Evolutionary conservation across 2,113 vertebrate genomes (phyloP).

Genomic region (Semnornis frantzii): DNA sequence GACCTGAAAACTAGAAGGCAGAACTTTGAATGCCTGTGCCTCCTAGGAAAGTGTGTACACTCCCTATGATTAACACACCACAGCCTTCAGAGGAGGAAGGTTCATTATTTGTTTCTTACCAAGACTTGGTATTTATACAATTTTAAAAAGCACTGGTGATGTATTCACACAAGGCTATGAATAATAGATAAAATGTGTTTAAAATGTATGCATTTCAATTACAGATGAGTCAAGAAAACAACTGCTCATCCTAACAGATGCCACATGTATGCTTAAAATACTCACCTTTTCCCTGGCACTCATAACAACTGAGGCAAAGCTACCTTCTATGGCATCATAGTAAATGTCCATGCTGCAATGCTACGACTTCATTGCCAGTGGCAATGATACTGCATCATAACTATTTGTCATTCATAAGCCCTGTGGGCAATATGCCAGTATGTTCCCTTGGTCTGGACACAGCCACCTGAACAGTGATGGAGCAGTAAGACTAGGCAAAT

Average conservation of each 20-base stretch:
- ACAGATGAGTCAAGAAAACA: not conserved
- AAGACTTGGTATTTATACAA: not conserved
- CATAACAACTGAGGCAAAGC: not conserved
- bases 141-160: not conserved
- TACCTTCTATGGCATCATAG: not conserved
- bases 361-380: not conserved
- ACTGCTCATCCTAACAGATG: not conserved
- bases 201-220: not conserved
- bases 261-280: not conserved
- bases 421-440: not conserved
- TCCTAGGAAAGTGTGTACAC: not conserved
- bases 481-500: not conserved
- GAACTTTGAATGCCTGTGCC: not conserved
- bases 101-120: not conserved
- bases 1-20: not conserved
- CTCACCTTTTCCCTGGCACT: not conserved
- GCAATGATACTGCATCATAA: not conserved
- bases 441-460: not conserved
- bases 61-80: not conserved
- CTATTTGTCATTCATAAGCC: conserved; percentile 3
- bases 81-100: not conserved
- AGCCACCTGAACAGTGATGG: not conserved
- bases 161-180: not conserved
- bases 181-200: not conserved
- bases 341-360: not conserved